Conservation (phyloP, 2,888 invertebrate genomes). For the Drosophila kuntzei region DNA sequence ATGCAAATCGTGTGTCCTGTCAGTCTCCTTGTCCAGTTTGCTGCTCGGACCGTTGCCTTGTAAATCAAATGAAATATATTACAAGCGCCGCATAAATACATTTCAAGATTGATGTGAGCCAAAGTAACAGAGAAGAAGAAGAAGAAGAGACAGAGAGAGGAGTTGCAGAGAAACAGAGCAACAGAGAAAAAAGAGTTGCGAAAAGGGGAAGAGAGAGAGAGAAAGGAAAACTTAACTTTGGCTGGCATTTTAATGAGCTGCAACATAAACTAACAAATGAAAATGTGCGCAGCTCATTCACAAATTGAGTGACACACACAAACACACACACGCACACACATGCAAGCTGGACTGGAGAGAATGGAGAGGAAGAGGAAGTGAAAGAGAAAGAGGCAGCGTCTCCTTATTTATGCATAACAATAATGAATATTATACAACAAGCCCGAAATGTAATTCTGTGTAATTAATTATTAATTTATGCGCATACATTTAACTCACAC, state of each 20-base stretch:
- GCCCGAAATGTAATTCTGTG: conserved; percentile 84
- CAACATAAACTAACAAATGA: conserved; percentile 56
- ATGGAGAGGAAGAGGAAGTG: not conserved
- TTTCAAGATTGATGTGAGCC: conserved; percentile 70
- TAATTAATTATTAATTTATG: conserved; percentile 85
- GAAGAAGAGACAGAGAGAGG: not conserved
- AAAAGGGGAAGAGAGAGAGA: conserved; percentile 1
- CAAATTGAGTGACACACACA: conserved; percentile 58
- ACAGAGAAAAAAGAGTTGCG: conserved; percentile 35
- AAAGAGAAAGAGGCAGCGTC: conserved; percentile 28
- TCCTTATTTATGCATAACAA: conserved; percentile 85
- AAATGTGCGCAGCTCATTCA: conserved; percentile 58
- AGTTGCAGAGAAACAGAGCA: not conserved
- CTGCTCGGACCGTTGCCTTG: conserved; percentile 51
- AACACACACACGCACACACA: conserved; percentile 4
- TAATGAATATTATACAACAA: conserved; percentile 84
- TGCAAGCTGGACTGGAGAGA: not conserved
- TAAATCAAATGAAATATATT: conserved; percentile 80
- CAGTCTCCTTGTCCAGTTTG: conserved; percentile 29
- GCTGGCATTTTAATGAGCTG: conserved; percentile 77
- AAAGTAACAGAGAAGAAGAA: not conserved
- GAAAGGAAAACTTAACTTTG: conserved; percentile 3
- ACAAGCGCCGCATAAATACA: conserved; percentile 64
- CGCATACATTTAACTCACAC: conserved; percentile 83
- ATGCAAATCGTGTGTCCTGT: conserved; percentile 71